A percentile compares a stretch with the other conserved stretches of the same genome.
phyloP scores from a whole-genome alignment of 2,888 invertebrate genomes.

The Octonoba sinensis region DNA sequence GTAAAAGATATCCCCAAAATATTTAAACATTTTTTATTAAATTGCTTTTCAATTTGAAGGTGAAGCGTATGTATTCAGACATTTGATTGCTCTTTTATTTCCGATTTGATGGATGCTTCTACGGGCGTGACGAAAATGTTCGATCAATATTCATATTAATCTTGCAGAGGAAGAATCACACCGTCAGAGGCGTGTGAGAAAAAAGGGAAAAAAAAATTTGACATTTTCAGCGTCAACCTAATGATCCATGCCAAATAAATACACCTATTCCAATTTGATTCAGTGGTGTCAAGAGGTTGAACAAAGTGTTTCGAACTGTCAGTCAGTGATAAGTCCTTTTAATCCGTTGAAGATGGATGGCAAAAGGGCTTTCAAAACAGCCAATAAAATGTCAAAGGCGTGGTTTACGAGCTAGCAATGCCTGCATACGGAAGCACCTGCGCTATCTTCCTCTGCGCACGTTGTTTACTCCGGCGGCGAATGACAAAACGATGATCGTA shows the following conservation, averaged over 20 bases:
- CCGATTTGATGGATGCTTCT: too few relatives aligned
- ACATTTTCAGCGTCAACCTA: constrained; percentile 19
- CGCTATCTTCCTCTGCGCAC: constrained; percentile 26
- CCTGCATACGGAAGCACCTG: constrained; percentile 56
- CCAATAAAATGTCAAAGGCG: constrained; percentile 62
- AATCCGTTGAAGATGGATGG: constrained; percentile 38
- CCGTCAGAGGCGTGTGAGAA: neutral
- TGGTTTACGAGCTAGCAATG: constrained; percentile 39
- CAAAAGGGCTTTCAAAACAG: constrained; percentile 40
- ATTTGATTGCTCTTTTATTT: too few relatives aligned
- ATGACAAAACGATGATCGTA: neutral
- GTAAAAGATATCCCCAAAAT: too few relatives aligned
- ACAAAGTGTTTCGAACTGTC: constrained; percentile 44
- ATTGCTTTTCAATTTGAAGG: too few relatives aligned
- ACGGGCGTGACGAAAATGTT: too few relatives aligned
- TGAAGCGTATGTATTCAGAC: too few relatives aligned
- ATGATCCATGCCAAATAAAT: constrained; percentile 50
- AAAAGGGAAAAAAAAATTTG: constrained; percentile 17
- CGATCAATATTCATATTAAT: too few relatives aligned
- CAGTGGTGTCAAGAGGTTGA: constrained; percentile 50
- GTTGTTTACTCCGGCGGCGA: constrained; percentile 31
- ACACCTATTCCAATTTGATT: constrained; percentile 44
- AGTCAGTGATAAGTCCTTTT: constrained; percentile 39
- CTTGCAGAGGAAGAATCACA: neutral
- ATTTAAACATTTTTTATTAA: too few relatives aligned